phyloP scores from a whole-genome alignment of 64 coral and sea anemone genomes.

The Exaiptasia diaphana region DNA sequence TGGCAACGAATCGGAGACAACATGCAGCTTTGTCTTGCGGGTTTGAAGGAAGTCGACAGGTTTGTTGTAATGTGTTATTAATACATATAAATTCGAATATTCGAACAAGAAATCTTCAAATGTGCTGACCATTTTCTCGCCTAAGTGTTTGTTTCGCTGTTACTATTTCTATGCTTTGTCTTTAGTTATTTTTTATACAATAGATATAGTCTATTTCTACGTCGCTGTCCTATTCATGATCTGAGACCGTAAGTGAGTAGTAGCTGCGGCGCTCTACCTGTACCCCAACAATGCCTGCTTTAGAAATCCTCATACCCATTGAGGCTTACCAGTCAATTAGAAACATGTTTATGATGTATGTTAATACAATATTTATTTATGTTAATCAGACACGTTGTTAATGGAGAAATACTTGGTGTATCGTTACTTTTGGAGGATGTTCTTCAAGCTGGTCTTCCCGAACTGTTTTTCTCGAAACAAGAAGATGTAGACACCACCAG shows the following conservation, averaged over 20 bases:
- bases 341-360: too few relatives aligned
- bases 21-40: constrained; percentile 91
- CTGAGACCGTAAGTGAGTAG: too few relatives aligned
- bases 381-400: constrained; percentile 95
- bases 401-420: constrained; percentile 96
- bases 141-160: neutral
- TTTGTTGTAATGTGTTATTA: neutral
- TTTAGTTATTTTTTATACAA: too few relatives aligned
- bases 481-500: constrained; percentile 47
- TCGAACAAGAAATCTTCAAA: neutral
- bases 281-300: too few relatives aligned
- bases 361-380: too few relatives aligned
- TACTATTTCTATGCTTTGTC: too few relatives aligned
- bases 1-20: constrained; percentile 82
- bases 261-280: too few relatives aligned
- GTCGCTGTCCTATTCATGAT: too few relatives aligned
- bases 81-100: neutral
- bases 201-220: too few relatives aligned
- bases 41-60: constrained; percentile 84
- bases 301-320: too few relatives aligned
- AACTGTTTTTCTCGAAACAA: constrained; percentile 63
- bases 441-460: constrained; percentile 79
- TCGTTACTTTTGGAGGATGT: constrained; percentile 90
- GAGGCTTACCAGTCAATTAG: too few relatives aligned
- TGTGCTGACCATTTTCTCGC: neutral